Base-by-base conservation (phyloP, 2,888 invertebrate genomes). In the Miltochrista miniata region DNA sequence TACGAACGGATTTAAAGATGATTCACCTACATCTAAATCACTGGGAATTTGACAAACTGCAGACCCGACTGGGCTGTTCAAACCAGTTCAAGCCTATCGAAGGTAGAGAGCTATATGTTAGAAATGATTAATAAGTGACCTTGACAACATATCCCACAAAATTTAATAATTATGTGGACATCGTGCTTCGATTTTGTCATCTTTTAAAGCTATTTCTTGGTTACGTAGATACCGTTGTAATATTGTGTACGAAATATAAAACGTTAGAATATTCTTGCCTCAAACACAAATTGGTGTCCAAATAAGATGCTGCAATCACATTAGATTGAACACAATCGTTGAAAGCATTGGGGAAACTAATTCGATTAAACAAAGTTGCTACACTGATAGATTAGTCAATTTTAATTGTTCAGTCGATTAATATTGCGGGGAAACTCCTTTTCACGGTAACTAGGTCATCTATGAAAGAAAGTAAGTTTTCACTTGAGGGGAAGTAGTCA, bases 391-490 rank as follows among this genome's bases (percentile, higher is more conserved):
- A 36, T 29, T 12, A n/a, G 11, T n/a, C 8, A 12, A 12, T 45
- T 38, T 33, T 3, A 39, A 47, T 13, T n/a, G 7, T 35, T 24
- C 18, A 24, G 11, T 43, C 10, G 4, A 43, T 35, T 30, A 29
- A 24, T n/a, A 2, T n/a, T 10, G 8, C 11, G n/a, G 51, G 54
- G 68, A 73, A 75, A 61, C 60, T 65, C 50, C 56, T 60, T 64
- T 60, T 50, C 54, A 55, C 46, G 59, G 59, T 60, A 60, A 75
- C 67, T 68, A 69, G 72, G 66, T 65, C 64, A 69, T 72, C 61
- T 71, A 70, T 63, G 64, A 66, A 75, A 71, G 84, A 85, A 85
- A 84, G 79, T 78, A 66, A 65, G 75, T 82, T 84, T 83, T 82
- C 81, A 81, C 79, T 68, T 53, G 66, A 74, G 78, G 61, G 61